These are phyloP conservation scores for Lapara coniferarum DNA, from an alignment of 2,888 invertebrate species.

Conservation along the genomic window DNA sequence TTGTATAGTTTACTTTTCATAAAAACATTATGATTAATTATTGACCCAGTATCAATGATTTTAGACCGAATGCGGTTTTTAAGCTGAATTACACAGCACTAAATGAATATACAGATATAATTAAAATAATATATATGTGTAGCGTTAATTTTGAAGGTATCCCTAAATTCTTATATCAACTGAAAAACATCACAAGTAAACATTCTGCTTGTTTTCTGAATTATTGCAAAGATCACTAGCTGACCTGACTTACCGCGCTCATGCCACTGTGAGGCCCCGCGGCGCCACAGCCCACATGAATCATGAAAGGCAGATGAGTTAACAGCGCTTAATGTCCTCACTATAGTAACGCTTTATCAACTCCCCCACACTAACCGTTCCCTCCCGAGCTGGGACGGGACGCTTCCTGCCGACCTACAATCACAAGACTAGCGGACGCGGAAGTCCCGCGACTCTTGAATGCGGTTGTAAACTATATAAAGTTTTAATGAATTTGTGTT, in stretches of 20 bases:
- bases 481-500: neutral
- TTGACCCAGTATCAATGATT: too few species aligned
- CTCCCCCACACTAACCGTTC: neutral
- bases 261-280: neutral
- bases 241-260: neutral
- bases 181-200: neutral
- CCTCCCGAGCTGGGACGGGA: neutral
- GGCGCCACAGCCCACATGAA: slow-evolving; percentile 25
- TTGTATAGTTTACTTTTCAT: too few species aligned
- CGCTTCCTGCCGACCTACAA: neutral
- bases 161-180: too few species aligned
- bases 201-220: neutral
- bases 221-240: too few species aligned
- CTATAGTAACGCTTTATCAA: slow-evolving; percentile 17
- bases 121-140: too few species aligned
- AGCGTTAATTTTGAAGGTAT: too few species aligned
- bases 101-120: too few species aligned
- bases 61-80: too few species aligned
- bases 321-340: slow-evolving; percentile 24
- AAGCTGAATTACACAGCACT: too few species aligned
- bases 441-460: neutral
- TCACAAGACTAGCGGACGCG: slow-evolving; percentile 17
- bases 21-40: too few species aligned
- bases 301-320: slow-evolving; percentile 27
- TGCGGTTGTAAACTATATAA: neutral